Percentiles rank a stretch among this genome's conserved stretches.
These are phyloP conservation scores for Meteorus cinctellus DNA, from an alignment of 2,888 invertebrate genomes.

Conservation along the genomic window DNA sequence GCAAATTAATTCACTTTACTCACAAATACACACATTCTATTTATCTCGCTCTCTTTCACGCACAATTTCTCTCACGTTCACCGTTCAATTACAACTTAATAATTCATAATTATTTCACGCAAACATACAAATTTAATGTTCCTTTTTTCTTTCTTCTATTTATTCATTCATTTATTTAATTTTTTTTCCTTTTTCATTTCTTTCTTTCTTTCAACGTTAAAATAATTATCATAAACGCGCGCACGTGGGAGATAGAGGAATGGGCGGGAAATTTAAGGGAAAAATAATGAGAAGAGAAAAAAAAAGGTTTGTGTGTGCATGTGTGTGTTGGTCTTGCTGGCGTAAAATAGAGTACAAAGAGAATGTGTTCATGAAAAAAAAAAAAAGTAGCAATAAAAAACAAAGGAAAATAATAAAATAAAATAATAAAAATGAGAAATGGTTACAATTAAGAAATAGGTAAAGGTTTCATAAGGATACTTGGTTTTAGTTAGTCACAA, in stretches of 20 bases:
- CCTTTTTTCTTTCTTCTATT: slow-evolving; percentile 56
- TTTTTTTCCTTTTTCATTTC: slow-evolving; percentile 51
- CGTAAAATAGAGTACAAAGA: slow-evolving; percentile 30
- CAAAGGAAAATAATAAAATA: slow-evolving; percentile 10
- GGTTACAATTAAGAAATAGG: neutral
- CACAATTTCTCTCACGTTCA: slow-evolving; percentile 13
- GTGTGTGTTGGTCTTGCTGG: neutral
- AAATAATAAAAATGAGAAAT: slow-evolving; percentile 22
- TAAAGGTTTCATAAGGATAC: neutral
- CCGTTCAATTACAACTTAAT: slow-evolving; percentile 51
- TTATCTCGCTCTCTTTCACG: slow-evolving; percentile 55
- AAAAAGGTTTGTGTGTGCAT: neutral
- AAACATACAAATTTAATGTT: slow-evolving; percentile 68
- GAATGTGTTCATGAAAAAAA: slow-evolving; percentile 24
- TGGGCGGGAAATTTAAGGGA: slow-evolving; percentile 35
- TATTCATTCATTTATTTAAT: slow-evolving; percentile 46
- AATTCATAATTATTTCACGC: slow-evolving; percentile 56
- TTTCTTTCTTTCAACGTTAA: slow-evolving; percentile 57
- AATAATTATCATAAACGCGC: slow-evolving; percentile 70
- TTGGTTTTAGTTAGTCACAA: slow-evolving; percentile 69
- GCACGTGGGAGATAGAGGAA: slow-evolving; percentile 44
- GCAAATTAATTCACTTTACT: slow-evolving; percentile 62
- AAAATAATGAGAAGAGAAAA: slow-evolving; percentile 29
- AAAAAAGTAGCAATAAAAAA: neutral
- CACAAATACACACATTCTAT: slow-evolving; percentile 21